Evolutionary conservation across 2,888 invertebrate species (phyloP), one percentile per base, ranked within the genome.

Genomic region (Ormia ochracea): DNA sequence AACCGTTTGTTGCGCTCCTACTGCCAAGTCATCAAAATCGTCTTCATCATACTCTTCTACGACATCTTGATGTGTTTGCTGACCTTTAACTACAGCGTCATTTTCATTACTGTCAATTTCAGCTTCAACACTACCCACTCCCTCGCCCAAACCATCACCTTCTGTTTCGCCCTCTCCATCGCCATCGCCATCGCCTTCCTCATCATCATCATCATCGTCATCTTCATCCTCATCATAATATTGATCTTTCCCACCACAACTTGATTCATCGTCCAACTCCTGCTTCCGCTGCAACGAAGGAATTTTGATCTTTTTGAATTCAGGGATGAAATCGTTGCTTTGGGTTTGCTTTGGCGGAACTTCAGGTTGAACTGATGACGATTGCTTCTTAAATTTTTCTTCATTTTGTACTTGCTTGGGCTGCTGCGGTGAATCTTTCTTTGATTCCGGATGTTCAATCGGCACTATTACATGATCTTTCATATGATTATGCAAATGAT

Each of bases 401-500:
- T 56, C 43, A 43, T 65, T 19, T 58, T 50, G 4, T 54, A 41
- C 17, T 66, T 54, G 48, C 10, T 58, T 38, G 6, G 28, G 9
- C 21, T 45, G 50, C 45, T 43, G 63, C n/a, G 14, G 58, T 14
- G 54, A 65, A 31, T 45, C 45, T 9, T 63, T 81, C 7, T 69
- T 70, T 2, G 54, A 21, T 26, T 73, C 82, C 10, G 70, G 43
- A 4, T 70, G 73, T 48, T 83, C 83, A 52, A 86, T 84, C 0
- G 87, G 86, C 45, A 88, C 83, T 79, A 87, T 87, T 3, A 85
- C 84, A 48, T 84, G 84, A 75, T 89, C 89, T 69, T 88, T 89
- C 66, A 90, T 85, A 82, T 90, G 90, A 65, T 87, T 87, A 66
- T 88, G 85, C 80, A 90, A 87, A 80, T 90, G 90, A 83, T 90